Conservation (phyloP, 2,113 vertebrate genomes). For the Zingel zingel region DNA sequence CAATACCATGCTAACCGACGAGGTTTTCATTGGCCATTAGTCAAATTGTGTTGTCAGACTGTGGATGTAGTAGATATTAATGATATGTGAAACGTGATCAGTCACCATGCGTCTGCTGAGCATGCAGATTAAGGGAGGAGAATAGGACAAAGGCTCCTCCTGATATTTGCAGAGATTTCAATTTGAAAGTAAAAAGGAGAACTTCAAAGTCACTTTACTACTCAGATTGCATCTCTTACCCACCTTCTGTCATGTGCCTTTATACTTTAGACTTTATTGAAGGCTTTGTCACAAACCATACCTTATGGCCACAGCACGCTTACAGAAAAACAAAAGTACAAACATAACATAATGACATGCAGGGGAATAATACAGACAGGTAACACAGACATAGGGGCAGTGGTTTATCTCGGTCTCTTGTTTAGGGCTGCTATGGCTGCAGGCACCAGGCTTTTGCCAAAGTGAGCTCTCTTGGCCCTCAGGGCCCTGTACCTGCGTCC, state of each 20-base stretch:
- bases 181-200: slow-evolving; percentile 43
- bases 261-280: too few species aligned
- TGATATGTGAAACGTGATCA: slow-evolving; percentile 33
- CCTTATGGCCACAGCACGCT: too few species aligned
- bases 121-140: neutral
- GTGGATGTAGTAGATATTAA: slow-evolving; percentile 43
- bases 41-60: slow-evolving; percentile 32
- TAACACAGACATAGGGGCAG: too few species aligned
- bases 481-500: too few species aligned
- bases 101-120: slow-evolving; percentile 6
- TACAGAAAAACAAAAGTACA: too few species aligned
- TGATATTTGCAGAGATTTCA: slow-evolving; percentile 4
- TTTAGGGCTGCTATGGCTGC: too few species aligned
- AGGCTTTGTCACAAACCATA: too few species aligned
- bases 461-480: too few species aligned
- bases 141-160: neutral
- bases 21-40: slow-evolving; percentile 49
- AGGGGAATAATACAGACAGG: too few species aligned
- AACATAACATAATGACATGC: too few species aligned
- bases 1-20: slow-evolving; percentile 1
- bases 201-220: slow-evolving; percentile 4
- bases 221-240: neutral
- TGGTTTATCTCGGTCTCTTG: too few species aligned
- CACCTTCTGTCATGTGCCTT: neutral
- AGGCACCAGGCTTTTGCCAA: too few species aligned